Percentiles rank a stretch among this genome's conserved stretches.
Conservation (phyloP, 2,888 invertebrate species). For the Pachliopta kotzebuea region DNA sequence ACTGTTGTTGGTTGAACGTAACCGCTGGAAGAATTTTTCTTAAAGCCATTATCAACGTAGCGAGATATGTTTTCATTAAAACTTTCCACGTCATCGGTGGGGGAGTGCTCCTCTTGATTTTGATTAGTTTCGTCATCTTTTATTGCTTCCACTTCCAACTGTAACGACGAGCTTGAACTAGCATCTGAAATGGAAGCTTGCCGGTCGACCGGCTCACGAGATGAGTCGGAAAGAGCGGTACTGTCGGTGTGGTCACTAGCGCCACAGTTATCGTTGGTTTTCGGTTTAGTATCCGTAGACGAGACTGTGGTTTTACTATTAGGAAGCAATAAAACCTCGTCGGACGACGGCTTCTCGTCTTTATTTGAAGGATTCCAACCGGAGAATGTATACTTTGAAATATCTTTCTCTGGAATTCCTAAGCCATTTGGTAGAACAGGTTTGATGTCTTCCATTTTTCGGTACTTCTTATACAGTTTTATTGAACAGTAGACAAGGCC, state of each 20-base stretch:
- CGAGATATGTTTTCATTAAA: constrained; percentile 58
- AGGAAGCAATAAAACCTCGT: constrained; percentile 69
- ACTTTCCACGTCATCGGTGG: constrained; percentile 53
- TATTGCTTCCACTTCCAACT: constrained; percentile 56
- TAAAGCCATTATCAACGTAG: constrained; percentile 56
- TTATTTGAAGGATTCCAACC: constrained; percentile 64
- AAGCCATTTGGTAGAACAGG: constrained; percentile 85
- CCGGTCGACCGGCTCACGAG: constrained; percentile 58
- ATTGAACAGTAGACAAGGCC: constrained; percentile 57
- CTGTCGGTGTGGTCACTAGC: constrained; percentile 72
- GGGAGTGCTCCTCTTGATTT: constrained; percentile 48
- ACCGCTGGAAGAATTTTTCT: constrained; percentile 59
- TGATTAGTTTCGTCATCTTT: constrained; percentile 45
- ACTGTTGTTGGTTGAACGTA: constrained; percentile 50
- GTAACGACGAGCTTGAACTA: constrained; percentile 65
- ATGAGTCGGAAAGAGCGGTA: constrained; percentile 69
- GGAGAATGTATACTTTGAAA: constrained; percentile 63
- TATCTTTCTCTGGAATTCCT: constrained; percentile 69
- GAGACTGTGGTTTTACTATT: constrained; percentile 57
- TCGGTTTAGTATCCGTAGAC: constrained; percentile 58
- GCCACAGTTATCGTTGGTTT: constrained; percentile 56
- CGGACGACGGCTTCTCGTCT: constrained; percentile 71
- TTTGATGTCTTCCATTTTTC: constrained; percentile 84
- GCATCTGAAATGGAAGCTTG: constrained; percentile 68
- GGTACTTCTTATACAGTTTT: constrained; percentile 81